Evolutionary conservation across 23 tunicate species (phyloP), one percentile per base, ranked within the genome.

Genomic region (Ascidia mentula): DNA sequence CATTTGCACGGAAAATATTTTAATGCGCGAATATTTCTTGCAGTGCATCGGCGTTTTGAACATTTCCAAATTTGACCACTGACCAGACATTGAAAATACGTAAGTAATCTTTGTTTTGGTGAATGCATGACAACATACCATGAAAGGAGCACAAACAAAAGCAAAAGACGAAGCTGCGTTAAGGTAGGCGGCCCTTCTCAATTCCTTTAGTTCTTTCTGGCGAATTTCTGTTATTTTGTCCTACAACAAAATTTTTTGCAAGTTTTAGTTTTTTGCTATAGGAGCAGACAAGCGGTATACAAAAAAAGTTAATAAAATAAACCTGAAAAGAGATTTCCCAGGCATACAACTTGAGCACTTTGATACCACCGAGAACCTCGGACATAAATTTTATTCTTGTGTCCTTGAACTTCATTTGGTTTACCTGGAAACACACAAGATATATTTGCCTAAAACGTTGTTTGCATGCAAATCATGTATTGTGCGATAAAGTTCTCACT

Each of bases 351-450:
- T 88, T 88, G 46, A 88, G 42, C 4, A 79, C 93, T 46, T 88
- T 88, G 74, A 88, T 88, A 69, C 93, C 93, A 71, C 84, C 83
- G 46, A 88, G 77, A 17, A 88, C 73, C 77, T 88, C 93, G 45
- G 72, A 74, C 79, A 83, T 82, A 70, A 88, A 37, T 36, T 88
- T 88, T 24, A 88, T 88, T 45, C 93, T 78, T 8, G 77, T 61
- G 45, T 88, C 93, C 40, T 82, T 82, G 76, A 42, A 40, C 35
- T 77, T 69, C 88, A 88, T 83, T 77, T 88, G 86, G 20, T 76
- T 86, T 6, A 79, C 70, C 89, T 86, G 38, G 31, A 6, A 71
- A 46, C 60, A 46, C 18, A 46, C 18, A 18, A 46, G 18, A n/a
- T n/a, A n/a, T n/a, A n/a, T n/a, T n/a, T n/a, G n/a, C n/a, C n/a